Evolutionary conservation across 2,888 invertebrate species (phyloP).

Genomic region (Acanthococcus lagerstroemiae): DNA sequence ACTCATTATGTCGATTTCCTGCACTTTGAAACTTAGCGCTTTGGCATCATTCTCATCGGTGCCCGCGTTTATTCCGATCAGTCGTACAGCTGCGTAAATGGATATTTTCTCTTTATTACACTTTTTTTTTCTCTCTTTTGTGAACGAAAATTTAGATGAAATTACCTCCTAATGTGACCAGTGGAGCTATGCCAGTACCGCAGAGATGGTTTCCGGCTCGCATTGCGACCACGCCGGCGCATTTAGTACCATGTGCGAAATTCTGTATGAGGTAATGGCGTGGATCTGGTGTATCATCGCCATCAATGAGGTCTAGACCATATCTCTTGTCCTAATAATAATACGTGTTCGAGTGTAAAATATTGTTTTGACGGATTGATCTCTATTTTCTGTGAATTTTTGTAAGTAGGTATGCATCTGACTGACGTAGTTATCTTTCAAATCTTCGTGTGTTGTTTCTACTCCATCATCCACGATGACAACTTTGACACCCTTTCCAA

Average conservation of each 20-base stretch:
- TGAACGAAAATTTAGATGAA: no score
- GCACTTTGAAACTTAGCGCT: constrained; percentile 63
- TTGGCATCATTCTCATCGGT: constrained; percentile 41
- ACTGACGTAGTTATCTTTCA: constrained; percentile 83
- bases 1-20: constrained; percentile 76
- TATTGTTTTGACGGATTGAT: background rate
- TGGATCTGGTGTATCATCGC: constrained; percentile 66
- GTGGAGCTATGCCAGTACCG: constrained; percentile 83
- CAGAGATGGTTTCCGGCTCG: constrained; percentile 76
- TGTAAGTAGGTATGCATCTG: no score
- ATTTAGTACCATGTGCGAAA: constrained; percentile 82
- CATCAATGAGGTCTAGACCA: constrained; percentile 74
- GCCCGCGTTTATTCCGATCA: background rate
- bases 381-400: background rate
- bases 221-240: constrained; percentile 85
- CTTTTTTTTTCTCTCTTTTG: no score
- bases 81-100: background rate
- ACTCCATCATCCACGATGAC: constrained; percentile 94
- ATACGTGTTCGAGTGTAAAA: background rate
- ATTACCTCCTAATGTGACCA: constrained; percentile 70
- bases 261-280: constrained; percentile 46
- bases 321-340: constrained; percentile 62
- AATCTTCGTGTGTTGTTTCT: constrained; percentile 89
- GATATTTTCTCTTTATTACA: no score
- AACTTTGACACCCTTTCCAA: constrained; percentile 89